Base-by-base conservation (phyloP, 1,140 invertebrate genomes). In the Vanessa atalanta region DNA sequence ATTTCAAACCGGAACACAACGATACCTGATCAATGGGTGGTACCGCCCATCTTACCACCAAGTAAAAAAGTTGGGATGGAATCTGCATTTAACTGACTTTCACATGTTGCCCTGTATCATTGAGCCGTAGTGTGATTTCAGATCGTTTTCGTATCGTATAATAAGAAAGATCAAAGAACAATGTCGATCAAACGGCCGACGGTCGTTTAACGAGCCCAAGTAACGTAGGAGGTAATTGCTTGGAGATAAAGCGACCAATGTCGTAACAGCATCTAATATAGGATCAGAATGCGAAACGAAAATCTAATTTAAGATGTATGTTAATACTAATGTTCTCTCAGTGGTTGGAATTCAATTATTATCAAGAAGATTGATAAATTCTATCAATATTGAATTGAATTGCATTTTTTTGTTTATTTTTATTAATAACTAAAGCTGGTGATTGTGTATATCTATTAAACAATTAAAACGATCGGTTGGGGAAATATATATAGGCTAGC, bases 171-270 rank as follows among this genome's bases (percentile, higher is more conserved):
- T 23, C 8, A 57, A 23, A 57, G 16, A 60, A 72, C 65, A 72
- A 73, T 68, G 55, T 68, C 65, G 55, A 73, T 73, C 53, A 63
- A 63, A 68, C 53, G 57, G 47, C 53, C 14, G 55, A 26, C 57
- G 65, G 65, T 47, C 57, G 63, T 60, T 73, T 73, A 47, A 73
- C 65, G 20, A 68, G 23, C 13, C 16, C 14, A 14, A 51, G 48
- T 73, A 68, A 68, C 65, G 72, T 68, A 73, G 65, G 71, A 68
- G 57, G 72, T 73, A 73, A 73, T 68, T 73, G 72, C 72, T 68
- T 31, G 14, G 47, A 73, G 68, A 61, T 70, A 57, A 57, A 70
- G 53, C 65, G 65, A 12, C 61, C 53, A 26, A 67, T 72, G 51
- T 65, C 65, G 65, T 57, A 68, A 68, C 65, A 31, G 12, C 26